Percentiles rank a stretch among this genome's conserved stretches.
These are phyloP conservation scores for Acanthisitta chloris DNA, from an alignment of 2,113 vertebrate species.

Conservation along the genomic window DNA sequence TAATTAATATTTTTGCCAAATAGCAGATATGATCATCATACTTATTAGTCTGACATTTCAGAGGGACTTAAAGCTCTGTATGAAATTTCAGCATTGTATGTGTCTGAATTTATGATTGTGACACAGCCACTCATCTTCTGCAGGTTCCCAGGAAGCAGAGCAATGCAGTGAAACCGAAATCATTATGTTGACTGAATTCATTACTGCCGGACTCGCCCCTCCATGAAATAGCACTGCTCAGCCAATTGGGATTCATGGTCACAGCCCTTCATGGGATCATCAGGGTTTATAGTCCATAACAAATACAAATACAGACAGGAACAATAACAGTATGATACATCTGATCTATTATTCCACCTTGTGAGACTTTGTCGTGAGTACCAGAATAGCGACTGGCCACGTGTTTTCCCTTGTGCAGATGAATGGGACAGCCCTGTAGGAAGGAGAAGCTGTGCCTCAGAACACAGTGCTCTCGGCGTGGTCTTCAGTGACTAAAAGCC, in stretches of 20 bases:
- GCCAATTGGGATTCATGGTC: slow-evolving; percentile 62
- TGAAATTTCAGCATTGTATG: slow-evolving; percentile 30
- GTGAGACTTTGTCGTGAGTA: background rate
- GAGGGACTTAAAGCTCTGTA: background rate
- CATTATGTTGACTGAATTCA: slow-evolving; percentile 49
- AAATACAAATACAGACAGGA: slow-evolving; percentile 69
- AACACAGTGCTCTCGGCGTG: background rate
- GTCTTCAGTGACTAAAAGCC: background rate
- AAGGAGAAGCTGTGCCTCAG: background rate
- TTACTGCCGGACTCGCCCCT: slow-evolving; percentile 18
- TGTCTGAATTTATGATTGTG: slow-evolving; percentile 43
- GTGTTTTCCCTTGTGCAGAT: background rate
- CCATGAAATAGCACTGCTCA: slow-evolving; percentile 54
- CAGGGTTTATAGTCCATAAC: slow-evolving; percentile 67
- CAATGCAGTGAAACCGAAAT: slow-evolving; percentile 50
- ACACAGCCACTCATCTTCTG: slow-evolving; percentile 34
- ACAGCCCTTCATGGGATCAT: slow-evolving; percentile 53
- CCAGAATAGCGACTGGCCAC: background rate
- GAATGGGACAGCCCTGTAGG: accelerated
- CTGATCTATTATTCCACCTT: slow-evolving; percentile 16
- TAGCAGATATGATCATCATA: slow-evolving; percentile 21
- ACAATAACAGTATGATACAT: slow-evolving; percentile 5
- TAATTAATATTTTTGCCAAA: slow-evolving; percentile 69
- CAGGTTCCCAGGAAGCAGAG: slow-evolving; percentile 55
- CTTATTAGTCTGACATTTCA: slow-evolving; percentile 49